These are phyloP conservation scores for Drosophila cardini DNA, from an alignment of 1,140 invertebrate species.

Conservation along the genomic window DNA sequence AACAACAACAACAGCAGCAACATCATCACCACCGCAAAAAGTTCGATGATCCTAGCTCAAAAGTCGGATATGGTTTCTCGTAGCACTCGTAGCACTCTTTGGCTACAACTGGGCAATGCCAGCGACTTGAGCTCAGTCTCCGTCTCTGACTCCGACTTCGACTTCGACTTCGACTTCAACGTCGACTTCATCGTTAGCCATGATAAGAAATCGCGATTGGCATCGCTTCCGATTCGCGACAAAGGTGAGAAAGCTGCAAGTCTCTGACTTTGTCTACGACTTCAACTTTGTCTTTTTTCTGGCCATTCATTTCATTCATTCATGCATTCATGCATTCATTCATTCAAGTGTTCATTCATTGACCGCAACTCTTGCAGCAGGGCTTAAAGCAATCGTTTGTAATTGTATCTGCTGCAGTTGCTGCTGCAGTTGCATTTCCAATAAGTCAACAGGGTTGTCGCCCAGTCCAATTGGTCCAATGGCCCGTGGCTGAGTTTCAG, in stretches of 20 bases:
- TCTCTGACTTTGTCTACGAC: constrained; percentile 22
- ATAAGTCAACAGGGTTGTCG: constrained; percentile 76
- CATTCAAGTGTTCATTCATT: constrained; percentile 37
- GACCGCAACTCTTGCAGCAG: constrained; percentile 70
- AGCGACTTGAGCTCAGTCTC: neutral
- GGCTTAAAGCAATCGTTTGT: constrained; percentile 65
- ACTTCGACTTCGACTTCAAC: constrained; percentile 1
- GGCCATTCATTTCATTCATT: constrained; percentile 47
- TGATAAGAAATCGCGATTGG: constrained; percentile 79
- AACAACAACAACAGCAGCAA: constrained; percentile 14
- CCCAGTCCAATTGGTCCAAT: constrained; percentile 14
- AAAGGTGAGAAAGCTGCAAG: constrained; percentile 71
- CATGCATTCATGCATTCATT: constrained; percentile 42
- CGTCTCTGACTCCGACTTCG: neutral
- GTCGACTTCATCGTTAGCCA: constrained; percentile 38
- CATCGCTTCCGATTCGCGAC: constrained; percentile 77
- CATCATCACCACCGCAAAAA: constrained; percentile 59
- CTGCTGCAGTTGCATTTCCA: constrained; percentile 42
- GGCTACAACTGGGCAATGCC: constrained; percentile 11
- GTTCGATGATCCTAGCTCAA: constrained; percentile 73
- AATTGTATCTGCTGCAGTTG: constrained; percentile 74
- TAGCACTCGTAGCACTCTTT: too few relatives aligned
- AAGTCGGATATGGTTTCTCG: constrained; percentile 74
- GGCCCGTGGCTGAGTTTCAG: constrained; percentile 40
- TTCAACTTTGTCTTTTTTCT: neutral